Conservation (phyloP, 2,113 vertebrate species). For the Aegithalos caudatus region DNA sequence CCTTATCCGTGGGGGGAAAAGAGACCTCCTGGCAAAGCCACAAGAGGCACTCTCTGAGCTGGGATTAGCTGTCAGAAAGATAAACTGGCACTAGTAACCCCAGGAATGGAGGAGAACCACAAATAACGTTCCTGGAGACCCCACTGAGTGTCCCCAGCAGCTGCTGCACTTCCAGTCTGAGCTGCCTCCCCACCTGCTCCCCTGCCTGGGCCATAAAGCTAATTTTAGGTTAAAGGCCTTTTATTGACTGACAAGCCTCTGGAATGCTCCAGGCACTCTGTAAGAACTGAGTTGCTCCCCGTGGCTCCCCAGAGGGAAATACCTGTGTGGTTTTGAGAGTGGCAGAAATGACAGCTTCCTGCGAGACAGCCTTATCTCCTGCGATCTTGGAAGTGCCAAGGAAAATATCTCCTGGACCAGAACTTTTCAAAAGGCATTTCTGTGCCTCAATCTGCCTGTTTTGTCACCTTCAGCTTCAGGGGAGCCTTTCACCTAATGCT, state of each 20-base stretch:
- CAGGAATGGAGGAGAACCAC: not conserved
- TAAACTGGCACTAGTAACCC: not conserved
- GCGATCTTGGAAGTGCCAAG: not conserved
- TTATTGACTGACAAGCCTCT: not conserved
- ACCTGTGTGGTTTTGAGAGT: fast-evolving
- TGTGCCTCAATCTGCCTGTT: not conserved
- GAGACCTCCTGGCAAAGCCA: not conserved
- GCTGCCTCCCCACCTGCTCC: not conserved
- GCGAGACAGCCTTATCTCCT: fast-evolving
- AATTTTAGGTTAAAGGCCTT: not conserved
- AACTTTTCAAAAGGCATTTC: not conserved
- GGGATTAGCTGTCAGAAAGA: not conserved
- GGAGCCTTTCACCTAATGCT: not conserved
- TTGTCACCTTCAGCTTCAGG: not conserved
- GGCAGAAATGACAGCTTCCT: not conserved
- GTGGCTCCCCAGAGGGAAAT: not conserved
- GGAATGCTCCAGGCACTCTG: not conserved
- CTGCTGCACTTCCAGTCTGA: fast-evolving
- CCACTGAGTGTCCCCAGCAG: fast-evolving
- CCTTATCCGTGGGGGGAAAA: not conserved
- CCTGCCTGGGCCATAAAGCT: not conserved
- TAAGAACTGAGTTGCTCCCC: not conserved
- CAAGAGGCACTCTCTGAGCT: fast-evolving
- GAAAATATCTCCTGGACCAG: not conserved
- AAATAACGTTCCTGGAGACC: not conserved